Evolutionary conservation across 2,888 invertebrate genomes (phyloP).

Genomic region (Busseola fusca): DNA sequence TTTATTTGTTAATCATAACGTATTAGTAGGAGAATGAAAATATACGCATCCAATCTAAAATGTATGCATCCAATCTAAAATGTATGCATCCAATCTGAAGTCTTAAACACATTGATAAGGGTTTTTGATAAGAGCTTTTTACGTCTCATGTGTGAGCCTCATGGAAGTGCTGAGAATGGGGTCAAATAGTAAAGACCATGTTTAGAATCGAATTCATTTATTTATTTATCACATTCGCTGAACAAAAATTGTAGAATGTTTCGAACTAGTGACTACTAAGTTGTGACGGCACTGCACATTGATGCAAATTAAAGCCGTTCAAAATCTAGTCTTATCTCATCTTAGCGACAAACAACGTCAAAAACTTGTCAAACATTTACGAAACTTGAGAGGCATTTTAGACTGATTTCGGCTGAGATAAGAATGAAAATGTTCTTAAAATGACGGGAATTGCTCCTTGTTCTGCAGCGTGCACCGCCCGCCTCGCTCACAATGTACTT

Average conservation of each 20-base stretch:
- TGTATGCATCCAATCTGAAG: neutral
- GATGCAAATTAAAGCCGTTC: neutral
- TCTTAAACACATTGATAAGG: neutral
- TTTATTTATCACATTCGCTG: constrained; percentile 55
- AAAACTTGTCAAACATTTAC: neutral
- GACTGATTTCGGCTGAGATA: neutral
- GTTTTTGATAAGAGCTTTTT: neutral
- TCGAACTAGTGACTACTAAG: constrained; percentile 12
- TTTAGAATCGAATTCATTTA: constrained; percentile 34
- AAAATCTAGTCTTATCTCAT: neutral
- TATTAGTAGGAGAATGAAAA: too few species aligned
- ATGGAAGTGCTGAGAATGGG: neutral
- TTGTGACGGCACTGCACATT: constrained; percentile 6
- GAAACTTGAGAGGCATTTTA: neutral
- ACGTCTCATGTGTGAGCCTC: neutral
- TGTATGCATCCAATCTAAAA: too few species aligned
- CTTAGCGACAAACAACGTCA: neutral
- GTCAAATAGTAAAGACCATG: constrained; percentile 12
- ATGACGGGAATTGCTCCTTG: neutral
- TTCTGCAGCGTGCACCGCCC: neutral
- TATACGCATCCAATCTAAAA: too few species aligned
- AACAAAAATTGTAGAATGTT: constrained; percentile 30
- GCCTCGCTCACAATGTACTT: neutral
- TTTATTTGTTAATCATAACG: too few species aligned
- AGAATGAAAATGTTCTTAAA: neutral